These are phyloP conservation scores for Chloropsis hardwickii DNA, from an alignment of 2,113 vertebrate genomes.

Conservation along the genomic window DNA sequence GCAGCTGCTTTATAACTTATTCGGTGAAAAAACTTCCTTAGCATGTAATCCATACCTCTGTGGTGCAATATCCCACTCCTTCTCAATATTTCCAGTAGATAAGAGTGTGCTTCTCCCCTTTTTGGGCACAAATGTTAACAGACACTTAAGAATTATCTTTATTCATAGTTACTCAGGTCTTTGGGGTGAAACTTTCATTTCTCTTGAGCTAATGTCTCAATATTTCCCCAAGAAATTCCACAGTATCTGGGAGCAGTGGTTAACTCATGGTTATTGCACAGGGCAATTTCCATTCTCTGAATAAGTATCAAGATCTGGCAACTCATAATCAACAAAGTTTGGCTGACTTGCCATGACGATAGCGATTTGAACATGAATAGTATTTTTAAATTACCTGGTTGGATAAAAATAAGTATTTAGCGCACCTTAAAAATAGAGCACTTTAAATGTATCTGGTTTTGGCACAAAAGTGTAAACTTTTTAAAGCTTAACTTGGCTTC, in stretches of 20 bases:
- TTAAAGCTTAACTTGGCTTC: neutral
- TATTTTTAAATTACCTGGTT: neutral
- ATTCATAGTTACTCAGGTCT: neutral
- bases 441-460: neutral
- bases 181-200: neutral
- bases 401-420: neutral
- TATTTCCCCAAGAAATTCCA: neutral
- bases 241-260: neutral
- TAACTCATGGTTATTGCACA: neutral
- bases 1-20: neutral
- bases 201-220: neutral
- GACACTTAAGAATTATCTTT: neutral
- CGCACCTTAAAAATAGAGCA: neutral
- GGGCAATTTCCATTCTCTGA: neutral
- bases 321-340: neutral
- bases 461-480: neutral
- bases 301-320: neutral
- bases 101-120: neutral
- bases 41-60: rapidly evolving
- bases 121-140: neutral
- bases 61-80: neutral
- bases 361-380: neutral
- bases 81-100: neutral
- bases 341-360: neutral
- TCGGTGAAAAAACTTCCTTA: neutral